Percentiles rank a stretch among this genome's conserved stretches.
Conservation (phyloP, 2,888 invertebrate species). For the Netelia fuscicornis region DNA sequence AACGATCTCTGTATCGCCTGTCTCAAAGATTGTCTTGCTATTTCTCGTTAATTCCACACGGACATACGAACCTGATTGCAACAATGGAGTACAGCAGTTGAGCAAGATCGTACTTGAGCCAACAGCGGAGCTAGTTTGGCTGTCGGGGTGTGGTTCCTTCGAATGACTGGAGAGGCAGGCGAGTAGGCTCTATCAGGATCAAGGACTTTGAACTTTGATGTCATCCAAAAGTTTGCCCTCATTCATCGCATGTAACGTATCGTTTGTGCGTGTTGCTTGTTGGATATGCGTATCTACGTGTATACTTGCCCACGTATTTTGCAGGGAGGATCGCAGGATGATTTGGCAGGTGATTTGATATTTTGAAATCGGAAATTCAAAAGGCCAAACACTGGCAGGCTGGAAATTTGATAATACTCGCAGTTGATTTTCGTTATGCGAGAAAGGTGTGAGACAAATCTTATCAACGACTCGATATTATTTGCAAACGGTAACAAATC, state of each 20-base stretch:
- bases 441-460: no score
- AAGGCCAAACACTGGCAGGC: no score
- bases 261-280: not conserved
- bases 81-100: not conserved
- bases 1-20: not conserved
- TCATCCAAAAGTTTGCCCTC: not conserved
- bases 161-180: slow-evolving; percentile 28
- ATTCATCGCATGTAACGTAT: not conserved
- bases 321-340: no score
- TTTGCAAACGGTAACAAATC: no score
- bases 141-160: slow-evolving; percentile 79
- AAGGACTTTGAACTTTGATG: slow-evolving; percentile 76
- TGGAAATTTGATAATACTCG: no score
- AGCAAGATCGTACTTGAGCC: slow-evolving; percentile 15
- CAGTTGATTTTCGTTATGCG: no score
- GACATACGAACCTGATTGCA: slow-evolving; percentile 42
- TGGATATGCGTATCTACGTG: not conserved
- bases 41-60: not conserved
- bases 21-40: not conserved
- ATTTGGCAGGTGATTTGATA: not conserved
- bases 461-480: no score
- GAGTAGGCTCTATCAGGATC: slow-evolving; percentile 76
- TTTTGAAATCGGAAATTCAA: not conserved
- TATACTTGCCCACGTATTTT: no score
- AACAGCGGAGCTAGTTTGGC: slow-evolving; percentile 16